Percentiles rank a stretch among this genome's conserved stretches.
Conservation (phyloP, 2,888 invertebrate species). For the Philereme vetulata region DNA sequence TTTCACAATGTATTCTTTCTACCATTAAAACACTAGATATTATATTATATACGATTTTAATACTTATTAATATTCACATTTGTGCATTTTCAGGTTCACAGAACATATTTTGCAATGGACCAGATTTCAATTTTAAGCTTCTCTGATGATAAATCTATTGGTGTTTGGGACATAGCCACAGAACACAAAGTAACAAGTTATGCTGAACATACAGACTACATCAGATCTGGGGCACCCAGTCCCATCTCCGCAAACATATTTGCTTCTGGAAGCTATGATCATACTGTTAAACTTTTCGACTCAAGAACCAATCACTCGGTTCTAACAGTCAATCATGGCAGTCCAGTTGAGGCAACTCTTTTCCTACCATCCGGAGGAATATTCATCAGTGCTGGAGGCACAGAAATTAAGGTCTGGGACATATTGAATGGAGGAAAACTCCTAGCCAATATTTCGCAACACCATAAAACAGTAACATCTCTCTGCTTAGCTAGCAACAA, state of each 20-base stretch:
- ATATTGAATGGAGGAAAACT: slow-evolving; percentile 93
- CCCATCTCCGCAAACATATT: slow-evolving; percentile 90
- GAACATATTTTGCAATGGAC: slow-evolving; percentile 91
- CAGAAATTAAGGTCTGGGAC: slow-evolving; percentile 97
- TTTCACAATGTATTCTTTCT: too few species aligned
- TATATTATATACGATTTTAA: background rate
- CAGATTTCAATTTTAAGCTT: slow-evolving; percentile 92
- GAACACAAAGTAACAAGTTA: slow-evolving; percentile 88
- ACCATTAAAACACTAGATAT: too few species aligned
- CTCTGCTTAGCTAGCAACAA: slow-evolving; percentile 92
- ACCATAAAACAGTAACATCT: slow-evolving; percentile 97
- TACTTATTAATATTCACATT: background rate
- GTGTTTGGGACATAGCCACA: slow-evolving; percentile 95
- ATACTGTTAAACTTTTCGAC: slow-evolving; percentile 94
- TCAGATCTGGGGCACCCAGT: slow-evolving; percentile 92
- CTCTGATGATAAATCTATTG: slow-evolving; percentile 94
- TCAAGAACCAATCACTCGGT: slow-evolving; percentile 88
- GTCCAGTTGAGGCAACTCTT: slow-evolving; percentile 94
- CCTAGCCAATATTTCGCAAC: slow-evolving; percentile 92
- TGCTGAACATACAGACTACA: slow-evolving; percentile 90
- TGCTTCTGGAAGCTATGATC: slow-evolving; percentile 95
- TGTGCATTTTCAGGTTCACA: slow-evolving; percentile 84
- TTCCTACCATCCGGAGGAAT: slow-evolving; percentile 95
- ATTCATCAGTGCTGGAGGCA: slow-evolving; percentile 96
- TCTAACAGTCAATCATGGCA: slow-evolving; percentile 92